A percentile compares a stretch with the other conserved stretches of the same genome.
These are phyloP conservation scores for Ailurus styani DNA, from an alignment of 2,113 vertebrate genomes.

Conservation along the genomic window DNA sequence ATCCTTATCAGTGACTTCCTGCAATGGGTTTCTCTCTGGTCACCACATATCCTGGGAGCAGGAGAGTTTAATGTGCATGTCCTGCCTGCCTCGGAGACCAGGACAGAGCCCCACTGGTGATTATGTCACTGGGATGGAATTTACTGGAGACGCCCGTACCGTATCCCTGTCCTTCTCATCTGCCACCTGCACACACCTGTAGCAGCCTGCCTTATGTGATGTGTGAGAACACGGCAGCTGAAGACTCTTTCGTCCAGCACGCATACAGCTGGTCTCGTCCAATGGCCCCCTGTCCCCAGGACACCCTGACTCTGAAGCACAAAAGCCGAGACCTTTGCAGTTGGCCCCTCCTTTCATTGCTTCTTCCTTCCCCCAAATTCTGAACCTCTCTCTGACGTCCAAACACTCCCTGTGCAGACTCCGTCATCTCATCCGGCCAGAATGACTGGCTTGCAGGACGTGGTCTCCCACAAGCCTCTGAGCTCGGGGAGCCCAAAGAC, in stretches of 20 bases:
- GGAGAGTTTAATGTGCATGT: neutral
- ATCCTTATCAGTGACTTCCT: neutral
- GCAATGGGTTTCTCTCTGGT: neutral
- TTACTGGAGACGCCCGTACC: neutral
- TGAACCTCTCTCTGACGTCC: neutral
- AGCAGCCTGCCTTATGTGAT: neutral
- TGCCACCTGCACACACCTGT: neutral
- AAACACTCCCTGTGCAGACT: neutral
- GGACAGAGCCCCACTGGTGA: neutral
- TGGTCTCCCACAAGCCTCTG: neutral
- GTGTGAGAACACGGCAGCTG: neutral
- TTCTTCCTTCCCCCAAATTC: neutral
- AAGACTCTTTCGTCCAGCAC: neutral
- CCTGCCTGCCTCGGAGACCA: neutral
- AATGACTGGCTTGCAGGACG: neutral
- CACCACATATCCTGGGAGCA: neutral
- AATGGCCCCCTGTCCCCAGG: rapidly evolving
- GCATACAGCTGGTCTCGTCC: neutral
- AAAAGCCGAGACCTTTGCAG: neutral
- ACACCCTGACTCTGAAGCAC: neutral
- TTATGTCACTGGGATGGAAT: neutral
- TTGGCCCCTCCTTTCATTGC: neutral
- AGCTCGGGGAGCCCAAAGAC: neutral
- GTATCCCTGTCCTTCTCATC: neutral
- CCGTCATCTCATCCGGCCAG: neutral